phyloP scores from a whole-genome alignment of 2,888 invertebrate species.

The Drosophila sordidula region DNA sequence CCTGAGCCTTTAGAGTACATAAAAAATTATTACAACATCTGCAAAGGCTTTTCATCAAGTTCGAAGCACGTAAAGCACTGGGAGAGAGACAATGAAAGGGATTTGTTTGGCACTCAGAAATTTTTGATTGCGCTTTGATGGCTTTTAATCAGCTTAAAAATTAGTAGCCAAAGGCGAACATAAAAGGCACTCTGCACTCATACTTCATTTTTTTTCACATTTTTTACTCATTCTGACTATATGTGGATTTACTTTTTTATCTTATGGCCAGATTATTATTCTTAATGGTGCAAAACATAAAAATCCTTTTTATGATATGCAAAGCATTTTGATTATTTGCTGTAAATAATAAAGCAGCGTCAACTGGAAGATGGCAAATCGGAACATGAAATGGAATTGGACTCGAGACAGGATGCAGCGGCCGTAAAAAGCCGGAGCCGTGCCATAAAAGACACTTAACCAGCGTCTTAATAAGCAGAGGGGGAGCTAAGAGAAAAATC shows the following conservation, averaged over 20 bases:
- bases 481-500: slow-evolving; percentile 55
- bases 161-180: slow-evolving; percentile 61
- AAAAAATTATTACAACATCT: slow-evolving; percentile 32
- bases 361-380: slow-evolving; percentile 39
- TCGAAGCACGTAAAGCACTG: slow-evolving; percentile 5
- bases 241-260: slow-evolving; percentile 38
- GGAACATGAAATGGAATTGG: not conserved
- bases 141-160: slow-evolving; percentile 79
- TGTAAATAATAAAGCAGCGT: slow-evolving; percentile 66
- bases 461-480: slow-evolving; percentile 25
- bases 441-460: slow-evolving; percentile 66
- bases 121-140: slow-evolving; percentile 70
- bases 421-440: slow-evolving; percentile 45
- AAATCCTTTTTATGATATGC: slow-evolving; percentile 77
- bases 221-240: not conserved
- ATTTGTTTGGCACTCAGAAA: slow-evolving; percentile 33
- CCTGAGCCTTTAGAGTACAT: slow-evolving; percentile 25
- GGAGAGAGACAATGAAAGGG: slow-evolving; percentile 37
- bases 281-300: slow-evolving; percentile 73
- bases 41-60: slow-evolving; percentile 25
- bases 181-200: slow-evolving; percentile 8
- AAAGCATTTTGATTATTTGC: slow-evolving; percentile 77
- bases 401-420: slow-evolving; percentile 55
- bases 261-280: slow-evolving; percentile 57
- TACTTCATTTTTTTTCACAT: not conserved